Conservation (phyloP, 2,113 vertebrate species). For the Serilophus lunatus region DNA sequence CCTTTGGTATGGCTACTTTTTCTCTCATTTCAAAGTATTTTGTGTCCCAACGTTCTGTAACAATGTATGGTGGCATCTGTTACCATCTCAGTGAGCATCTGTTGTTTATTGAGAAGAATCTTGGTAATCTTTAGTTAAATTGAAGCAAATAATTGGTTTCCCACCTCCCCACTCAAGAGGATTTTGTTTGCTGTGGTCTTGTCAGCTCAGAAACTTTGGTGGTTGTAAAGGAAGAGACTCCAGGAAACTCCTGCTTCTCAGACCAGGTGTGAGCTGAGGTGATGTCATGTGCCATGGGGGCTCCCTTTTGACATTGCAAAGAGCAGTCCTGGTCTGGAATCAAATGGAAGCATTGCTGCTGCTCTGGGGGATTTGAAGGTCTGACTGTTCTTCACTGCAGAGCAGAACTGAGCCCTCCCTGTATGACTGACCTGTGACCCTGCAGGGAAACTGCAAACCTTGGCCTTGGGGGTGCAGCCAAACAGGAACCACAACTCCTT, state of each 20-base stretch:
- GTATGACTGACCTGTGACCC: not conserved
- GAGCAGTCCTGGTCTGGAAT: rapidly evolving
- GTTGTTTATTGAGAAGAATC: not conserved
- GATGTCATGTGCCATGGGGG: not conserved
- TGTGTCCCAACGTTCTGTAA: rapidly evolving
- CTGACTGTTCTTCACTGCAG: not conserved
- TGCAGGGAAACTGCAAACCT: not conserved
- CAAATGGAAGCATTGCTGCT: not conserved
- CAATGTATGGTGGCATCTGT: not conserved
- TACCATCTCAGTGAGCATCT: not conserved
- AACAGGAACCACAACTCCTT: not conserved
- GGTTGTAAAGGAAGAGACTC: not conserved
- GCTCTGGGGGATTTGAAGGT: not conserved
- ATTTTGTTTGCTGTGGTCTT: not conserved
- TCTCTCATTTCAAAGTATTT: not conserved
- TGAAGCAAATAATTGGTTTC: not conserved
- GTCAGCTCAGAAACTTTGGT: not conserved
- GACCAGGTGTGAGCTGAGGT: not conserved
- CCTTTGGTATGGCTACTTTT: not conserved
- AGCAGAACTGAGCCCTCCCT: too few species aligned
- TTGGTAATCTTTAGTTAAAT: not conserved
- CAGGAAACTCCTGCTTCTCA: not conserved
- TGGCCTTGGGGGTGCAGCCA: not conserved
- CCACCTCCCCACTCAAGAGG: not conserved
- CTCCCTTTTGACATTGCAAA: not conserved